Evolutionary conservation across 2,113 vertebrate genomes (phyloP), one percentile per base, ranked within the genome.

Genomic region (Cheilinus undulatus): DNA sequence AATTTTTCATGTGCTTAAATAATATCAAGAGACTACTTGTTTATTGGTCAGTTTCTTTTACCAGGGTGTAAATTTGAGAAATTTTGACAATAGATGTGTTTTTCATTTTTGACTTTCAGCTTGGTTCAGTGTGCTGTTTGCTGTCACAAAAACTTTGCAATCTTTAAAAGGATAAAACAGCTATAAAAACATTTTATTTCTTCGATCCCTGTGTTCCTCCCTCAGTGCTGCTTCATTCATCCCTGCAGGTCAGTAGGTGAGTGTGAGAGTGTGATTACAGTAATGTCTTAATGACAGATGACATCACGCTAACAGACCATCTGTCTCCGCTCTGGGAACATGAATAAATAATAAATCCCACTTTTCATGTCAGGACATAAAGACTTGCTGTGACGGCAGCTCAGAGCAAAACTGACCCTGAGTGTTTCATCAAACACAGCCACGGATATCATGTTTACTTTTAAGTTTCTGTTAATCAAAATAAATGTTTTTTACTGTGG

Each of bases 251-350:
- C 11, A 34, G 50, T 0, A 30, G 17, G 72, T 61, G 65, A 30
- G 32, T 56, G 71, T 50, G 59, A 24, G 49, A 26, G 76, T 80
- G 73, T 83, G 71, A 85, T 86, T 87, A 87, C 88, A 90, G 84
- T 80, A 82, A 75, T 14, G 82, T 73, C 61, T 68, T 84, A 83
- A 85, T 78, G 81, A 86, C 66, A 58, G 83, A 89, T 88, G 83
- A 90, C 84, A 88, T 89, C 88, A 89, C 60, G 9, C 58, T n/a
- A 12, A 59, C 63, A 67, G 68, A 69, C 88, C 88, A 90, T 88
- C 88, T 90, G 88, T 69, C 76, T 75, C 26, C 10, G 32, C 75
- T 59, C 76, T 27, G 63, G 63, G 78, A 83, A 71, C 85, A 89
- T 87, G 53, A 87, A 89, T 89, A 84, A 89, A 86, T 88, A 13